Evolutionary conservation across 2,113 vertebrate genomes (phyloP).

Genomic region (Cacatua alba): DNA sequence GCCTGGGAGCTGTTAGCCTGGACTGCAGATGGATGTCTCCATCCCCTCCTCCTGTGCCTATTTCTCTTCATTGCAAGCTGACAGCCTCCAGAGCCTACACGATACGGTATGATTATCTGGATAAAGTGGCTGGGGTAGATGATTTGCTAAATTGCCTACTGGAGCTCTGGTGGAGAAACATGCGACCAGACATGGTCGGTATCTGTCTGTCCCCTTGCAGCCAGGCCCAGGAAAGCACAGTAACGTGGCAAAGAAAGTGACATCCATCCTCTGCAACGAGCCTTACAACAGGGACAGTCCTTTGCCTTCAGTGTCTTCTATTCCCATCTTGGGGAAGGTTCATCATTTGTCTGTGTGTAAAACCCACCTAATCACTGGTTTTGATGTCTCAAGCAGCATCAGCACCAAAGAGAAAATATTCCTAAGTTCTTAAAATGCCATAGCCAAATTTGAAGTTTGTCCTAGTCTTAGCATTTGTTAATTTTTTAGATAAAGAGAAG

Average conservation of each 20-base stretch:
- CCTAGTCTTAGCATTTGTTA: neutral
- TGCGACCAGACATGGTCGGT: fast-evolving
- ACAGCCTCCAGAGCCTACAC: neutral
- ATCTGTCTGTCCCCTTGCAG: neutral
- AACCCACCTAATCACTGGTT: neutral
- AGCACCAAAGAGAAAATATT: neutral
- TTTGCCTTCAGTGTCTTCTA: neutral
- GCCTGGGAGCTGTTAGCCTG: neutral
- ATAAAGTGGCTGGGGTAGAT: neutral
- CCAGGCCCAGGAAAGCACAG: neutral
- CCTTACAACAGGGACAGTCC: neutral
- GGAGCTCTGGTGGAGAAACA: neutral
- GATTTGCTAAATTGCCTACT: neutral
- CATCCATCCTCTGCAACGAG: neutral
- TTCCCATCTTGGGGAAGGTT: neutral
- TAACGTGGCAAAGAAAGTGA: neutral
- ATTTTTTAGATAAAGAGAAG: neutral
- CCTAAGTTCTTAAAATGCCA: neutral
- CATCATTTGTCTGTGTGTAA: neutral
- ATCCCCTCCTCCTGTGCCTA: neutral
- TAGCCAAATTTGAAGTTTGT: neutral
- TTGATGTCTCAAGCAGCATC: neutral
- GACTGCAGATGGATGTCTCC: neutral
- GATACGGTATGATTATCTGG: neutral
- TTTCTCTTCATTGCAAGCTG: neutral